Base-by-base conservation (phyloP, 2,797 vertebrate species). In the Clarias platycephalus region DNA sequence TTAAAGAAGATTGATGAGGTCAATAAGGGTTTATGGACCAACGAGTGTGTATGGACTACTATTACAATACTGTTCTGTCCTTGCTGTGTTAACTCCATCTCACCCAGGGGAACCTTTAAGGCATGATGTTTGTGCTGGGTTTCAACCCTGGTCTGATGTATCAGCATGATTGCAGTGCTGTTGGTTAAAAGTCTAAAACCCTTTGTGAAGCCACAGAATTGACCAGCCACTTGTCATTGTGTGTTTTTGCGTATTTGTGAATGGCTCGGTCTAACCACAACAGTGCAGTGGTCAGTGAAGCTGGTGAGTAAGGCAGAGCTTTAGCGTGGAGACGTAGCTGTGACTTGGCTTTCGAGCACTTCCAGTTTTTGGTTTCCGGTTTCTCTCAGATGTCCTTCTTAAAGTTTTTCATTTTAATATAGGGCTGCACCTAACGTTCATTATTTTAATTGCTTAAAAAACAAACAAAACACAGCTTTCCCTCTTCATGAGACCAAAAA, bases 231-330 rank as follows among this genome's bases (percentile, higher is more conserved):
- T 40, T 84, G 58, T 62, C 82, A 12, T 82, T 84, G 72, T 88
- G 63, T 78, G 34, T 82, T 80, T 62, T 81, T 37, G 75, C 37
- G 75, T 37, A n/a, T 78, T 84, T 88, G 80, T 71, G 87, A 85
- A 87, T 85, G 83, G 83, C 93, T 95, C 95, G 94, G 91, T 96
- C 91, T 94, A 95, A 93, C 93, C 95, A 90, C 92, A 94, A 94
- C 94, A 93, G 91, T 93, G 93, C 97, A 98, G 97, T 97, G 97
- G 97, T 98, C 96, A 88, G 90, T 96, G 89, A 98, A 97, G 95
- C 96, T 94, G 97, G 97, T 99, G 96, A 97, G 94, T 88, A 77
- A 64, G 64, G 80, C 66, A 74, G 57, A 13, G 6, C 22, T 78
- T 62, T n/a, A 62, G 78, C 44, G 63, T 83, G 70, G 40, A 64